Base-by-base conservation (phyloP, 1,140 invertebrate genomes). In the Drosophila lowei region DNA sequence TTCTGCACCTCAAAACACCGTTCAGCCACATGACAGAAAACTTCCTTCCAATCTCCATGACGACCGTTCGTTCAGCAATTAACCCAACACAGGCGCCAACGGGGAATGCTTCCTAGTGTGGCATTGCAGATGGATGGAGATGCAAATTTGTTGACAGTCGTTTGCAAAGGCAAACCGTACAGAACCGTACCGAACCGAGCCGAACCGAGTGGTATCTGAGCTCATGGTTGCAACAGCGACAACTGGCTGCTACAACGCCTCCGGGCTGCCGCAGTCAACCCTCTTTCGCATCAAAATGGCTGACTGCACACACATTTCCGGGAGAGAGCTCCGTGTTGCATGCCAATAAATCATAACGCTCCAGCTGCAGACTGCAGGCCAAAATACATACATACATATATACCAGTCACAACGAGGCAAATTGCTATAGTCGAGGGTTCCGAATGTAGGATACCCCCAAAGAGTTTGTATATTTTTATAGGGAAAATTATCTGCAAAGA, bases 341-440 rank as follows among this genome's bases (percentile, higher is more conserved):
- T 75, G 84, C 67, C 83, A 88, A 88, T 88, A 88, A 88, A 88
- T 88, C 83, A 88, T 89, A 86, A 72, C 71, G 80, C 76, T 63
- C 54, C 58, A 64, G 43, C 68, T 66, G 53, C 84, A 67, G 64
- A 34, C 66, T 70, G 59, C 59, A 55, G 15, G 9, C 18, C 28
- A 30, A 53, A 30, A 53, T 7, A 11, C 11, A 38, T 18, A 6
- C 15, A 41, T 55, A 6, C 15, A 41, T 55, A 38, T 16, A 43
- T 41, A 23, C n/a, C n/a, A n/a, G n/a, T 43, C 34, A 34, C 3
- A 34, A 34, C 30, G 30, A 34, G 9, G 11, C 7, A 11, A 34
- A 34, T 34, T 34, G 9, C 30, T 4, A 11, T 34, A 11, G 7
- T 30, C 30, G 30, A 11, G 30, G 30, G 9, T 11, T 11, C 30